phyloP scores from a whole-genome alignment of 2,797 vertebrate species.

The Mormyrus proboscirostris region DNA sequence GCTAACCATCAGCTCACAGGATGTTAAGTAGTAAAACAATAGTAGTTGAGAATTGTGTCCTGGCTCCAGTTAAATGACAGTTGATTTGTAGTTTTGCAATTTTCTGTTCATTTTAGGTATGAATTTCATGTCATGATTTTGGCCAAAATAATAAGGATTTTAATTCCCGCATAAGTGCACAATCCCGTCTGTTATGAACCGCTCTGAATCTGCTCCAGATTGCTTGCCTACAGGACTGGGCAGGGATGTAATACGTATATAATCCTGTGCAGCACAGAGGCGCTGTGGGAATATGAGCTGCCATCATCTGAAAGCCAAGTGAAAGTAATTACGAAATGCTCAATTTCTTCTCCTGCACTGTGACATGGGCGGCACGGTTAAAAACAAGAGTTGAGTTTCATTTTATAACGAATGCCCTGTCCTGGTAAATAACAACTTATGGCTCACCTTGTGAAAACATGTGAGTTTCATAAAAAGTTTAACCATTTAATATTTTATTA shows the following conservation, averaged over 20 bases:
- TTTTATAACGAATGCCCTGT: background rate
- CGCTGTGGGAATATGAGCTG: background rate
- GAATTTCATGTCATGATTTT: background rate
- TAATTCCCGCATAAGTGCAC: background rate
- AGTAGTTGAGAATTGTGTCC: background rate
- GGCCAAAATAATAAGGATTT: background rate
- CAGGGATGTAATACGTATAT: background rate
- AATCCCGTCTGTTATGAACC: background rate
- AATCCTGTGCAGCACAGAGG: background rate
- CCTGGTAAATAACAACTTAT: background rate
- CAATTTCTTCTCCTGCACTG: background rate
- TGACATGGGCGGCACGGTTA: background rate
- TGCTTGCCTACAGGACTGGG: background rate
- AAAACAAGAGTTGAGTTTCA: slow-evolving; percentile 8
- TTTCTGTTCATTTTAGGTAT: background rate
- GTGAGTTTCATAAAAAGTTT: background rate
- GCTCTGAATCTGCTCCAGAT: background rate
- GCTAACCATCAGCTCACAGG: background rate
- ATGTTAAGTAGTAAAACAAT: background rate
- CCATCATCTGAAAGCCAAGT: background rate
- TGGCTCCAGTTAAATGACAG: background rate
- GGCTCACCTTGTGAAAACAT: background rate
- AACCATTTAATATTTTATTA: background rate
- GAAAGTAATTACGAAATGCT: background rate
- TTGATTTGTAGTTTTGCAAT: background rate